phyloP scores from a whole-genome alignment of 2,113 vertebrate genomes.

The Elephas maximus region DNA sequence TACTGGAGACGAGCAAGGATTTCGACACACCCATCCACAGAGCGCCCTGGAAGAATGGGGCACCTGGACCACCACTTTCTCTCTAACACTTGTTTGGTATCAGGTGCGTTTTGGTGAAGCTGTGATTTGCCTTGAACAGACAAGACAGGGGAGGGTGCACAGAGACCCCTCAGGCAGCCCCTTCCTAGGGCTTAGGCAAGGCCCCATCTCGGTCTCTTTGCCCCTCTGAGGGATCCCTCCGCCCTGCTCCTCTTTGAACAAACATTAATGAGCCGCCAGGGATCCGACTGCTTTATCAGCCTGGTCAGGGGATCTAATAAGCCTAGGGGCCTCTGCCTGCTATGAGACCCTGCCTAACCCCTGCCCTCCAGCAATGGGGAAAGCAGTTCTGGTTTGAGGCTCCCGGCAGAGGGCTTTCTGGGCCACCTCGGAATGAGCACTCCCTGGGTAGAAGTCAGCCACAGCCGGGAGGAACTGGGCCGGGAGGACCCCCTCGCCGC shows the following conservation, averaged over 20 bases:
- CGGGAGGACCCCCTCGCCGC: not conserved
- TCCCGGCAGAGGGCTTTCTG: not conserved
- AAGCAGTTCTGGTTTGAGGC: not conserved
- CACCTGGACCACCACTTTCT: not conserved
- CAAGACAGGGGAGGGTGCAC: not conserved
- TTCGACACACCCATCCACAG: not conserved
- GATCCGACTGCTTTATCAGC: not conserved
- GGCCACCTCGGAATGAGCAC: not conserved
- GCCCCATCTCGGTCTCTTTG: not conserved
- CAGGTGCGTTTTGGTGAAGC: not conserved
- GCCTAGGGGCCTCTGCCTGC: not conserved
- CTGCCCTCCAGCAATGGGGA: not conserved
- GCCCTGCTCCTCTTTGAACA: not conserved
- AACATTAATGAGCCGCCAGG: not conserved
- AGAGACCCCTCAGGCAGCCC: not conserved
- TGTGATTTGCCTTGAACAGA: not conserved
- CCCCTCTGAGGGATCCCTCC: not conserved
- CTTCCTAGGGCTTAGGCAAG: not conserved
- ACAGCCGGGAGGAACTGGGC: accelerated
- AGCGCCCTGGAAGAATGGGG: not conserved
- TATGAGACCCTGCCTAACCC: accelerated
- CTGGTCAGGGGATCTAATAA: not conserved
- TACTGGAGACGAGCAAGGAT: not conserved
- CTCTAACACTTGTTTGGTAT: not conserved
- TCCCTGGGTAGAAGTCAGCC: not conserved